These are phyloP conservation scores for Lateolabrax maculatus DNA, from an alignment of 2,797 vertebrate species.

Conservation along the genomic window DNA sequence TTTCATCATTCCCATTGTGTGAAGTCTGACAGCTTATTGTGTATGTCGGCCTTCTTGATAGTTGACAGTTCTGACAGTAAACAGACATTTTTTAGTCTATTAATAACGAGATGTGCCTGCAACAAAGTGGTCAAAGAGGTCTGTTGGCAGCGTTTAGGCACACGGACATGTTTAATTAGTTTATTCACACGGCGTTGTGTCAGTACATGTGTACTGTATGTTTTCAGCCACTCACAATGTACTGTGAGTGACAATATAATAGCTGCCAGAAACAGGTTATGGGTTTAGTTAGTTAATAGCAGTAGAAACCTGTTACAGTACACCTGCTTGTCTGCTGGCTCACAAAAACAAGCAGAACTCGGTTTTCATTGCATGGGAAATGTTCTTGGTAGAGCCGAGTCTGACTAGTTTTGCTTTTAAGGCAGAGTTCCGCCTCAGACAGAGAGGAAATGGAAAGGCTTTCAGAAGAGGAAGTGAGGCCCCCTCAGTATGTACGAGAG, in stretches of 20 bases:
- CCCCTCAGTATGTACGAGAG: conserved; percentile 67
- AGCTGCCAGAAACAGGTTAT: not conserved
- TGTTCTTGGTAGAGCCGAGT: conserved; percentile 18
- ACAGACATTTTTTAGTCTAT: conserved; percentile 32
- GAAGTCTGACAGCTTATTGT: not conserved
- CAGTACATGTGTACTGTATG: not conserved
- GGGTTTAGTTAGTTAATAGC: not conserved
- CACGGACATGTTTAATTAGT: not conserved
- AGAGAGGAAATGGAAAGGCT: conserved; percentile 79
- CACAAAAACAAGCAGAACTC: conserved; percentile 18
- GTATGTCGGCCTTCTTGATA: not conserved
- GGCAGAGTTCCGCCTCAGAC: conserved; percentile 61
- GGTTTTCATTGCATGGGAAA: conserved; percentile 19
- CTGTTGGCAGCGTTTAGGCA: conserved; percentile 12
- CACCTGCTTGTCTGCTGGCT: conserved; percentile 9
- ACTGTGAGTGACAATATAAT: not conserved
- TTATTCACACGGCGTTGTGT: not conserved
- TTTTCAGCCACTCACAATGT: conserved; percentile 6
- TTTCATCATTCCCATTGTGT: not conserved
- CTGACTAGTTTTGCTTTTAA: conserved; percentile 48
- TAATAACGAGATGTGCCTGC: conserved; percentile 14
- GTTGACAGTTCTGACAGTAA: conserved; percentile 16
- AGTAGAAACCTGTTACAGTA: not conserved
- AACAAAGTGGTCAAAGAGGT: conserved; percentile 28
- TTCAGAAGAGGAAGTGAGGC: conserved; percentile 78